Conservation (phyloP, 2,797 vertebrate genomes). For the Sebastes melanostomus region DNA sequence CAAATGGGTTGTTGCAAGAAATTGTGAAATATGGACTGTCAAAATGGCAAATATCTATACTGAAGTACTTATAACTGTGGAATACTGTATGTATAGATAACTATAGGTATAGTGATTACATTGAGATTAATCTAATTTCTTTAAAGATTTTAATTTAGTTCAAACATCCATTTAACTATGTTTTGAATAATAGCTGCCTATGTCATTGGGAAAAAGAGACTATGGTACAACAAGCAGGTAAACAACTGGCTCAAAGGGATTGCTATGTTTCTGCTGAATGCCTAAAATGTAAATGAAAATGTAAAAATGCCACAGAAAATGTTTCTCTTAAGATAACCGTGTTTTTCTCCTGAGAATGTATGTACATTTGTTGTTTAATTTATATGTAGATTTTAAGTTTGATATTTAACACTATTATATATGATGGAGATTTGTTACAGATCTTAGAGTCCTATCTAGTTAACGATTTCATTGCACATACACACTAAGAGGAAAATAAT, state of each 20-base stretch:
- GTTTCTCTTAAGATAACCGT: slow-evolving; percentile 11
- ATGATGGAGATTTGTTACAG: slow-evolving; percentile 28
- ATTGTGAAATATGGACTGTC: slow-evolving; percentile 2
- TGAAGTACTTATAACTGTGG: slow-evolving; percentile 14
- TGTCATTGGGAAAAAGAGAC: slow-evolving; percentile 40
- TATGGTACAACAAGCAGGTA: slow-evolving; percentile 71
- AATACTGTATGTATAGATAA: slow-evolving; percentile 65
- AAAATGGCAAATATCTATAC: background rate
- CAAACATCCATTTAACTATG: slow-evolving; percentile 5
- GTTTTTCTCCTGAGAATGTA: slow-evolving; percentile 50
- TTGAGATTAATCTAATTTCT: slow-evolving; percentile 15
- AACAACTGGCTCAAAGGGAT: slow-evolving; percentile 30
- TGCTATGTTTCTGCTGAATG: slow-evolving; percentile 30
- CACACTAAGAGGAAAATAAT: slow-evolving; percentile 39
- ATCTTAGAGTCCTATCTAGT: slow-evolving; percentile 10
- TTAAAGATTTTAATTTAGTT: slow-evolving; percentile 20
- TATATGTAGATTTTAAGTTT: slow-evolving; percentile 61
- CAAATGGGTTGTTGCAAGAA: slow-evolving; percentile 19
- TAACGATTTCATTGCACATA: slow-evolving; percentile 46
- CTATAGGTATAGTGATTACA: slow-evolving; percentile 78
- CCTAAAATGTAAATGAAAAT: slow-evolving; percentile 47
- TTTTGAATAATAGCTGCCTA: slow-evolving; percentile 23
- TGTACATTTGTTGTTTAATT: slow-evolving; percentile 72
- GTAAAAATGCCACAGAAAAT: slow-evolving; percentile 40
- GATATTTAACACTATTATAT: slow-evolving; percentile 65